Evolutionary conservation across 2,113 vertebrate species (phyloP).

Genomic region (Calypte anna): DNA sequence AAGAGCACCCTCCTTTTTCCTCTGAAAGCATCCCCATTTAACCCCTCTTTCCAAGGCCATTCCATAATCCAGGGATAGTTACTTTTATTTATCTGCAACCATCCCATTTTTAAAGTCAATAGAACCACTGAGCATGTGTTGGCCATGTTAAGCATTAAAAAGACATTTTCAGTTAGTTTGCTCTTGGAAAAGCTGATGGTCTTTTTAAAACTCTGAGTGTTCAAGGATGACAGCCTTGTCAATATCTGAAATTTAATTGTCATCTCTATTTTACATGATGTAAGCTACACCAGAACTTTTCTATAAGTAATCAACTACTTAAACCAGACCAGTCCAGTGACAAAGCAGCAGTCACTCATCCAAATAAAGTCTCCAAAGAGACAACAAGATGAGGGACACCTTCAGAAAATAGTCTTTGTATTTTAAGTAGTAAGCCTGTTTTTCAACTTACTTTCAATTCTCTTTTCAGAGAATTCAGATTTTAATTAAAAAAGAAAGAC

Average conservation of each 20-base stretch:
- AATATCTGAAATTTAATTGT: not conserved
- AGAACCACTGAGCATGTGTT: rapidly evolving
- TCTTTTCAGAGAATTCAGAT: not conserved
- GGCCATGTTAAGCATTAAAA: not conserved
- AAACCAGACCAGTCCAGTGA: not conserved
- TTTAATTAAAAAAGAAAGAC: not conserved
- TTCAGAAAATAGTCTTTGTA: not conserved
- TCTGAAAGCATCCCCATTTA: not conserved
- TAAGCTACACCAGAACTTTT: not conserved
- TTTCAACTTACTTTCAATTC: not conserved
- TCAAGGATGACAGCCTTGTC: not conserved
- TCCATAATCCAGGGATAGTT: not conserved
- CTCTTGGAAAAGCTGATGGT: not conserved
- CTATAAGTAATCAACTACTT: not conserved
- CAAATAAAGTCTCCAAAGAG: not conserved
- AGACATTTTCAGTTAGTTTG: not conserved
- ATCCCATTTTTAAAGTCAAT: not conserved
- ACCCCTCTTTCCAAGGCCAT: not conserved
- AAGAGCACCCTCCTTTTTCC: not conserved
- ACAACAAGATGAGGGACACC: not conserved
- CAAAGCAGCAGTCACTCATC: not conserved
- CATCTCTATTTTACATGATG: not conserved
- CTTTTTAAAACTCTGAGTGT: not conserved
- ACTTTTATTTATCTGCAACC: not conserved
- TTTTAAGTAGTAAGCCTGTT: not conserved